A percentile compares a stretch with the other conserved stretches of the same genome.
phyloP scores from a whole-genome alignment of 2,797 vertebrate genomes.

The Pygocentrus nattereri region DNA sequence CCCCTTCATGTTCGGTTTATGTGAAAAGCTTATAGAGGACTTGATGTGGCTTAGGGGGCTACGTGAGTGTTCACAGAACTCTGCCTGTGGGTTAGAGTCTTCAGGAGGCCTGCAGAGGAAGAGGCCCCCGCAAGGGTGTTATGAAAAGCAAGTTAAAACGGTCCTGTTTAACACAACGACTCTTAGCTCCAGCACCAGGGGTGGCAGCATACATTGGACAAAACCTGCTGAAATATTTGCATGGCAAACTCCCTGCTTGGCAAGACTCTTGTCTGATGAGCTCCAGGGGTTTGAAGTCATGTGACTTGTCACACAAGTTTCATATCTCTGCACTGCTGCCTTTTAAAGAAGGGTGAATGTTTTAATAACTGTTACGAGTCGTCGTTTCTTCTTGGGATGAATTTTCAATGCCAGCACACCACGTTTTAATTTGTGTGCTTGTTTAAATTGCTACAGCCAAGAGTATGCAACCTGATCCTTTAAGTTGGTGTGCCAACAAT shows the following conservation, averaged over 20 bases:
- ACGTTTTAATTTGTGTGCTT: not conserved
- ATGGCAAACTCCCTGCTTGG: conserved; percentile 28
- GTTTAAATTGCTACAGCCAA: not conserved
- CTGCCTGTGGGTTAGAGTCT: conserved; percentile 55
- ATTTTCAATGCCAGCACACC: not conserved
- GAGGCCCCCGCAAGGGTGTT: conserved; percentile 69
- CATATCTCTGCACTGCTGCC: not conserved
- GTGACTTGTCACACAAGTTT: not conserved
- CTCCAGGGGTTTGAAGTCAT: conserved; percentile 18
- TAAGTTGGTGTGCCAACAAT: conserved; percentile 20
- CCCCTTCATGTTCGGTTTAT: not conserved
- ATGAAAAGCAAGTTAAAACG: conserved; percentile 36
- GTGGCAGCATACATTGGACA: conserved; percentile 16
- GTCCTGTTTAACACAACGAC: conserved; percentile 32
- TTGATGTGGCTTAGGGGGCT: conserved; percentile 40
- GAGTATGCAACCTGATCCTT: not conserved
- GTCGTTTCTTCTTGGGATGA: not conserved
- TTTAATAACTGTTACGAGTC: not conserved
- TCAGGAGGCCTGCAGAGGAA: conserved; percentile 71
- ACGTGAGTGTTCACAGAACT: conserved; percentile 44
- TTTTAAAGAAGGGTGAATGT: not conserved
- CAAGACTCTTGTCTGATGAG: not conserved
- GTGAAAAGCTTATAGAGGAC: conserved; percentile 19
- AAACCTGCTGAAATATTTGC: conserved; percentile 42
- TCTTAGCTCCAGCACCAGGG: conserved; percentile 5